phyloP scores from a whole-genome alignment of 1,140 invertebrate genomes.

The Tetranychus urticae region DNA sequence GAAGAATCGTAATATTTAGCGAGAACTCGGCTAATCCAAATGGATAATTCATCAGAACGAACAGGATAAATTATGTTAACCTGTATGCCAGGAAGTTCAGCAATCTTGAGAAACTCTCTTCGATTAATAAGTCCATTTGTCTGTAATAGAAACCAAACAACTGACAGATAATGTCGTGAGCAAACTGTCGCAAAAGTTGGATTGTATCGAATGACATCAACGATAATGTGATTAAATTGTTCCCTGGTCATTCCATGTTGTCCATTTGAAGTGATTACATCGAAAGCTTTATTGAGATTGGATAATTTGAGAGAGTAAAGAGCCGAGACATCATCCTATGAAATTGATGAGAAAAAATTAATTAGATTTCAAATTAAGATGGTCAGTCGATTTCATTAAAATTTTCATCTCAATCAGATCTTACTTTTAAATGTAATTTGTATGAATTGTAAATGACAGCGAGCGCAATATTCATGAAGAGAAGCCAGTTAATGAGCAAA shows the following conservation, averaged over 20 bases:
- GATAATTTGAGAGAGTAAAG: no score
- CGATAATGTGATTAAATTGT: slow-evolving; percentile 17
- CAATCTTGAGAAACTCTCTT: slow-evolving; percentile 23
- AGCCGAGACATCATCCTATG: no score
- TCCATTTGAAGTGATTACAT: slow-evolving; percentile 17
- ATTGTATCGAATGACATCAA: slow-evolving; percentile 10
- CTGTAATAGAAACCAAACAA: slow-evolving; percentile 24
- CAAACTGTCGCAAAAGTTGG: not conserved
- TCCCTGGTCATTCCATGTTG: not conserved
- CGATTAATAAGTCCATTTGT: slow-evolving; percentile 19
- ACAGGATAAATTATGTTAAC: slow-evolving; percentile 10
- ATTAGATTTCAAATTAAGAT: no score
- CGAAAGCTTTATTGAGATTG: slow-evolving; percentile 21
- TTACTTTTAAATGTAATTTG: slow-evolving; percentile 26
- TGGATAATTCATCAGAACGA: slow-evolving; percentile 10
- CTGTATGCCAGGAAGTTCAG: slow-evolving; percentile 25
- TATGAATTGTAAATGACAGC: slow-evolving; percentile 31
- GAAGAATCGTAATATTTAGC: slow-evolving; percentile 19
- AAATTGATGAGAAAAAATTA: no score
- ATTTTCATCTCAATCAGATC: no score
- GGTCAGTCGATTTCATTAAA: no score
- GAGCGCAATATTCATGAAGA: slow-evolving; percentile 30
- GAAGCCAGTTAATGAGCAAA: slow-evolving; percentile 25
- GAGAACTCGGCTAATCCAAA: slow-evolving; percentile 16
- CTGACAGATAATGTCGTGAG: slow-evolving; percentile 16